These are phyloP conservation scores for Dicranocentrus wangi DNA, from an alignment of 2,888 invertebrate species.

Conservation along the genomic window DNA sequence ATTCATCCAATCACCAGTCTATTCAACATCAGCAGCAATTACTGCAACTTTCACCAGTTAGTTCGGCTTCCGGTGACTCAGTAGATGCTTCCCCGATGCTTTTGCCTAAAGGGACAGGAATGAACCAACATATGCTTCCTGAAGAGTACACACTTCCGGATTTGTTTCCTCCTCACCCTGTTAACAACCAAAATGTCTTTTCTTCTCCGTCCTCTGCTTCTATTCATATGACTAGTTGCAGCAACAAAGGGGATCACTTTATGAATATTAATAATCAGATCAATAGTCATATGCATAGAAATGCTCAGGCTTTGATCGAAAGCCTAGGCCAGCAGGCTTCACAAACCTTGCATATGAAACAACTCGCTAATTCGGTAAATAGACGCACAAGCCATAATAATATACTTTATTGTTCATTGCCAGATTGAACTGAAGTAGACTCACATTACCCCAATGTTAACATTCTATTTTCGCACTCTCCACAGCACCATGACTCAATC, in stretches of 20 bases:
- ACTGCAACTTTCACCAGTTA: slow-evolving; percentile 54
- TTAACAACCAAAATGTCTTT: slow-evolving; percentile 50
- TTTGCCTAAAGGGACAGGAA: slow-evolving; percentile 55
- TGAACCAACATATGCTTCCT: slow-evolving; percentile 53
- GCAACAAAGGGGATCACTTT: slow-evolving; percentile 58
- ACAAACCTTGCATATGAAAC: slow-evolving; percentile 26
- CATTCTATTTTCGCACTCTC: slow-evolving; percentile 22
- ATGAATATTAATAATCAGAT: slow-evolving; percentile 62
- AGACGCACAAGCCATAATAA: no score
- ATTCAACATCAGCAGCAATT: slow-evolving; percentile 53
- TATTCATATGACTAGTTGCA: slow-evolving; percentile 37
- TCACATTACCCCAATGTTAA: slow-evolving; percentile 28
- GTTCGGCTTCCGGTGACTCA: slow-evolving; percentile 53
- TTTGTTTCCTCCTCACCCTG: slow-evolving; percentile 68
- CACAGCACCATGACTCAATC: slow-evolving; percentile 30
- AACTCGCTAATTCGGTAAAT: slow-evolving; percentile 43
- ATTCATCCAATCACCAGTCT: slow-evolving; percentile 31
- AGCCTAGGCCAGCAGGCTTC: slow-evolving; percentile 59
- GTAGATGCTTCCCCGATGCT: slow-evolving; percentile 66
- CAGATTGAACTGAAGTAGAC: slow-evolving; percentile 11
- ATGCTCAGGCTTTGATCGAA: slow-evolving; percentile 62
- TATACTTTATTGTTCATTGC: no score
- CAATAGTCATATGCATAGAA: slow-evolving; percentile 64
- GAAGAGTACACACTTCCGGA: slow-evolving; percentile 73
- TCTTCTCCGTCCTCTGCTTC: slow-evolving; percentile 37